Conservation (phyloP, 2,797 vertebrate species). For the Petrocephalus schoutedeni region DNA sequence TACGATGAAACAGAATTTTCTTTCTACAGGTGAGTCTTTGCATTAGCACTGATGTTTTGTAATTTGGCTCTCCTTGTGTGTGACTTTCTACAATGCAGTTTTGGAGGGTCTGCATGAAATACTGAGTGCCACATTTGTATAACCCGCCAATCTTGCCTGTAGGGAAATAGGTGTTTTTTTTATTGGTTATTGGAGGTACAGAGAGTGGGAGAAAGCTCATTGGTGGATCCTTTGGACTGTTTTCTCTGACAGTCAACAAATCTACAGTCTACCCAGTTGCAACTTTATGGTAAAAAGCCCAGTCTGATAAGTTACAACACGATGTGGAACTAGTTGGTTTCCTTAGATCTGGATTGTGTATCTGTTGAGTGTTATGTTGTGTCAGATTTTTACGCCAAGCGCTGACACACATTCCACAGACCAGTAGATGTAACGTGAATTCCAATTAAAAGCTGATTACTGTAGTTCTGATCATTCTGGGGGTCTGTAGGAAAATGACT, state of each 20-base stretch:
- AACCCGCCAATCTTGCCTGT: background rate
- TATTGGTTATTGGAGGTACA: background rate
- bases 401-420: background rate
- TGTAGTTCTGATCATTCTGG: background rate
- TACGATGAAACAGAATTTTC: background rate
- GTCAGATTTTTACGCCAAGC: background rate
- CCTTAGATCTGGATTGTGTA: background rate
- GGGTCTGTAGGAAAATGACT: background rate
- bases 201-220: background rate
- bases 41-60: background rate
- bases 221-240: background rate
- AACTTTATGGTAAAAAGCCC: background rate
- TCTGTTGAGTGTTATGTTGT: background rate
- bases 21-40: background rate
- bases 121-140: background rate
- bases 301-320: background rate
- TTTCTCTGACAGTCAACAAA: background rate
- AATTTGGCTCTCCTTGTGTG: background rate
- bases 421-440: background rate
- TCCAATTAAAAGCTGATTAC: background rate
- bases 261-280: background rate
- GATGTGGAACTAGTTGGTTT: background rate
- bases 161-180: background rate
- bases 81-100: background rate
- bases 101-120: background rate